Evolutionary conservation across 2,888 invertebrate species (phyloP), one percentile per base, ranked within the genome.

Genomic region (Tinea trinotella): DNA sequence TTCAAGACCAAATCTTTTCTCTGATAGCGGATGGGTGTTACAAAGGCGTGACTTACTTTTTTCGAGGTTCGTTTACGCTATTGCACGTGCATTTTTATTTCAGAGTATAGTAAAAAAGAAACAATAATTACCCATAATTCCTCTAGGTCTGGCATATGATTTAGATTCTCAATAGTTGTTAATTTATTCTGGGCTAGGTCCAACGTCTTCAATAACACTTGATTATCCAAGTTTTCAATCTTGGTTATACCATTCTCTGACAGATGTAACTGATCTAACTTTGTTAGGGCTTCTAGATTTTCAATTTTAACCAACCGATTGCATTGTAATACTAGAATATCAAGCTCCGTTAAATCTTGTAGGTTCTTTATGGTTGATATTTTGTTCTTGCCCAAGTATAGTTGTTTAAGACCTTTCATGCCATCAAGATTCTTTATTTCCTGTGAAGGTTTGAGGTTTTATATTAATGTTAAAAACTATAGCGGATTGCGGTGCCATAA

Each of bases 361-460:
- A 99, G 74, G 67, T 97, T 95, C 64, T 95, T 89, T 50, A 99
- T 92, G 74, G 93, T 92, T 0, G 89, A 82, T 58, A 99, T 96
- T 87, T 98, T 99, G 77, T 99, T 99, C 78, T 97, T 99, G 10
- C 97, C 99, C 54, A 98, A 79, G 77, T 91, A 99, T 9, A 97
- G 83, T 62, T 92, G 92, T 13, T 90, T 91, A 13, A 99, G 79
- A 55, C 90, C 90, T 1, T 84, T 88, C 57, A 99, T 76, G 0
- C 89, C 89, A 2, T 93, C 92, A 7, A 99, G 74, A 74, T 97
- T 95, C 72, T 95, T 94, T 60, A 99, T 95, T 69, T 90, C 91
- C 91, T 95, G 83, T 10, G 60, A 80, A 4, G 30, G 10, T 7
- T 7, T 30, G 10, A 30, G 10, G 6, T 30, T 5, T 30, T 30